These are phyloP conservation scores for Drosophila chauvacae DNA, from an alignment of 1,140 invertebrate species.

Conservation along the genomic window DNA sequence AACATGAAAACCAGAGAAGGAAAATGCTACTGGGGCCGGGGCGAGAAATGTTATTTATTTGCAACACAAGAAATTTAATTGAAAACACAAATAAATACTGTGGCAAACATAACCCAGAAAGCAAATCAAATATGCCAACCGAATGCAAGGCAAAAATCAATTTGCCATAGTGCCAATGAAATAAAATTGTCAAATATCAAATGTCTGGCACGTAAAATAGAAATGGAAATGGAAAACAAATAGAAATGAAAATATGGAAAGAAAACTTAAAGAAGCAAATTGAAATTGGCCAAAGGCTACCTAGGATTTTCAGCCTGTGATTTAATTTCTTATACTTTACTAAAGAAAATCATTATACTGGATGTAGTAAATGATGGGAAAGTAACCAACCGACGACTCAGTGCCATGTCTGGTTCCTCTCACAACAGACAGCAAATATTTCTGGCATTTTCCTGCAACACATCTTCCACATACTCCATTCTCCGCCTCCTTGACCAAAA, in stretches of 20 bases:
- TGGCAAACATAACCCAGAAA: constrained; percentile 39
- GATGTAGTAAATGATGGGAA: not conserved
- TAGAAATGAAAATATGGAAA: not conserved
- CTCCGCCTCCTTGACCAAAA: constrained; percentile 44
- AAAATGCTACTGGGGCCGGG: constrained; percentile 9
- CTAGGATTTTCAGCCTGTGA: not conserved
- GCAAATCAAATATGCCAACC: constrained; percentile 21
- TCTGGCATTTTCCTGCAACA: constrained; percentile 35
- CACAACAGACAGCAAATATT: constrained; percentile 16
- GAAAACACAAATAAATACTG: constrained; percentile 55
- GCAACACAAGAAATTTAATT: constrained; percentile 55
- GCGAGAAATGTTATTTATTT: constrained; percentile 44
- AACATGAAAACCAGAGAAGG: not conserved
- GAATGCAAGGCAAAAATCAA: constrained; percentile 39
- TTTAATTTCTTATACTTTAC: constrained; percentile 10
- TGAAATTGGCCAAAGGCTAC: not conserved
- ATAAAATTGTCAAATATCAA: constrained; percentile 20
- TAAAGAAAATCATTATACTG: too few species aligned
- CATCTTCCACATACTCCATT: constrained; percentile 21
- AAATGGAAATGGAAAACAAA: constrained; percentile 6
- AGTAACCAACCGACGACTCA: not conserved
- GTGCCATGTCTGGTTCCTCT: constrained; percentile 1
- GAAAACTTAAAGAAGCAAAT: constrained; percentile 8
- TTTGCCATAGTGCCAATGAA: constrained; percentile 29
- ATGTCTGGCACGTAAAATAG: not conserved